Conservation (phyloP, 2,113 vertebrate species). For the Oreotrochilus melanogaster region DNA sequence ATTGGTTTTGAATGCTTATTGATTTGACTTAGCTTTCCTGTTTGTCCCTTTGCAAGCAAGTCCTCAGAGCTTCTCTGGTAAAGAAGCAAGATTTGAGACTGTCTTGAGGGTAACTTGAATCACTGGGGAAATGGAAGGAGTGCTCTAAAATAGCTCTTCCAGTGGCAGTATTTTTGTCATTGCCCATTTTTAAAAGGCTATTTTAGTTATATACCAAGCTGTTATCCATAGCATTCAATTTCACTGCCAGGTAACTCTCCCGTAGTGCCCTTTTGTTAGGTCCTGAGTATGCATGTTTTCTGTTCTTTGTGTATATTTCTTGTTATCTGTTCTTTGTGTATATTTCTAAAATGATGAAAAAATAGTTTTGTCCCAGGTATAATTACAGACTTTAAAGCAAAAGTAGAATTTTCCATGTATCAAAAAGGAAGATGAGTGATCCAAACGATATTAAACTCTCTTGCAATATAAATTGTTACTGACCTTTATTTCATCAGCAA, state of each 20-base stretch:
- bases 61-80: neutral
- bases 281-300: neutral
- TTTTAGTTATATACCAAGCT: neutral
- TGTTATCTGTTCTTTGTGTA: neutral
- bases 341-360: neutral
- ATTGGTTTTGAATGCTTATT: accelerated
- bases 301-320: no score
- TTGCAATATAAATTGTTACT: neutral
- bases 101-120: neutral
- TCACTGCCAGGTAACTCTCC: neutral
- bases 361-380: neutral
- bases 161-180: neutral
- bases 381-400: neutral
- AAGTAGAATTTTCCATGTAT: neutral
- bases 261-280: no score
- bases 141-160: accelerated
- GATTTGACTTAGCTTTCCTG: neutral
- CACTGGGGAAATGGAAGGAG: neutral
- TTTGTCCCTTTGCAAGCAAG: neutral
- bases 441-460: neutral
- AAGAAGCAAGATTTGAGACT: neutral
- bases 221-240: neutral
- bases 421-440: neutral
- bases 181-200: neutral
- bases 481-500: neutral